Conservation (phyloP, 2,888 invertebrate species). For the Acanthoscelides obtectus region DNA sequence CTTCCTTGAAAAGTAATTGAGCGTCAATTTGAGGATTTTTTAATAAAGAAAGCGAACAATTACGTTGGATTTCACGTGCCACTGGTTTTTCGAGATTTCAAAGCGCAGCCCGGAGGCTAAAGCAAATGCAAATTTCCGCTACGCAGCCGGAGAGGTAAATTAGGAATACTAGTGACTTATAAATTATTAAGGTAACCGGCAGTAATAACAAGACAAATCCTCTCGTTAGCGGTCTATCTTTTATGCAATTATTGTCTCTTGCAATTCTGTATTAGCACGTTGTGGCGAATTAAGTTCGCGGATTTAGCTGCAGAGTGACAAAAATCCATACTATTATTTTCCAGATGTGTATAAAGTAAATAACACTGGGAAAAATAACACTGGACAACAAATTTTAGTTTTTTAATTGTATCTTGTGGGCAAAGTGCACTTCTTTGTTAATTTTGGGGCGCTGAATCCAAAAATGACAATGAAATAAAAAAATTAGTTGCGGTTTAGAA, state of each 20-base stretch:
- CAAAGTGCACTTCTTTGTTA: too few species aligned
- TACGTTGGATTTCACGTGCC: background rate
- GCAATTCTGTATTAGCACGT: too few species aligned
- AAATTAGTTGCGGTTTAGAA: too few species aligned
- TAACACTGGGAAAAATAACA: too few species aligned
- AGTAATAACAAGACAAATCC: background rate
- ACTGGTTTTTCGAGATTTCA: background rate
- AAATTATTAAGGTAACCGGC: background rate
- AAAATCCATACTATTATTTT: too few species aligned
- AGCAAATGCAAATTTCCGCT: background rate
- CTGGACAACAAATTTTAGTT: too few species aligned
- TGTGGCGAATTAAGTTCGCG: too few species aligned
- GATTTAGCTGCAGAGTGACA: too few species aligned
- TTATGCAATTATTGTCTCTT: background rate
- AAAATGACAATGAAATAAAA: too few species aligned
- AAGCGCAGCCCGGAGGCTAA: background rate
- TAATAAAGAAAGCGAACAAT: background rate
- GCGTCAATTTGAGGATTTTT: background rate
- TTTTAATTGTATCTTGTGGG: too few species aligned
- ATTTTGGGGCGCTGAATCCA: too few species aligned
- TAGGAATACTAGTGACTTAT: background rate
- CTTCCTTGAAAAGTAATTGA: background rate
- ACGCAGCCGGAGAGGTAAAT: background rate
- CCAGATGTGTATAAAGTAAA: too few species aligned
- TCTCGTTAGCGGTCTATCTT: background rate